These are phyloP conservation scores for Pterois miles DNA, from an alignment of 2,797 vertebrate species.

Conservation along the genomic window DNA sequence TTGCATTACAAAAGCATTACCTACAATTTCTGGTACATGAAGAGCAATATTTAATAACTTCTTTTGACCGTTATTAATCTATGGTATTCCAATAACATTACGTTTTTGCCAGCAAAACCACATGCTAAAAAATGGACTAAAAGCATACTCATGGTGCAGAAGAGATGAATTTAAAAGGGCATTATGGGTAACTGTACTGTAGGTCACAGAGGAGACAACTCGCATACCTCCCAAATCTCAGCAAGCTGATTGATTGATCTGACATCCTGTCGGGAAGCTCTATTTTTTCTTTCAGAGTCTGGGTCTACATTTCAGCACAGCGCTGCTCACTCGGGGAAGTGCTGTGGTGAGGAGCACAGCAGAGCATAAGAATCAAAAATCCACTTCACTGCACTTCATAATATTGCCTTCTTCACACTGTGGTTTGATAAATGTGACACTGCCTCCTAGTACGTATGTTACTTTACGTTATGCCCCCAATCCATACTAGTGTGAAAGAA, in stretches of 20 bases:
- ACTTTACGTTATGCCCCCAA: background rate
- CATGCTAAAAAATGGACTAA: background rate
- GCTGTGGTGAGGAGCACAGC: background rate
- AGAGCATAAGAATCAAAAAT: background rate
- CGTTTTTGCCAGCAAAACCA: background rate
- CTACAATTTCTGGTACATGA: background rate
- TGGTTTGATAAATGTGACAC: background rate
- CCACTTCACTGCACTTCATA: background rate
- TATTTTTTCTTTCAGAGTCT: background rate
- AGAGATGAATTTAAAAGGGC: background rate
- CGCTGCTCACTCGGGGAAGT: background rate
- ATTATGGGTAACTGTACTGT: background rate
- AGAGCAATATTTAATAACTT: background rate
- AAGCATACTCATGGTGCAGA: background rate
- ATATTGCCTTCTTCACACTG: background rate
- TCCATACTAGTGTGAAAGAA: accelerated
- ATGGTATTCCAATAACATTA: background rate
- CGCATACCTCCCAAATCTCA: background rate
- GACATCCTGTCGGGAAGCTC: background rate
- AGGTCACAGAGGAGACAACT: background rate
- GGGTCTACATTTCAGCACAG: too few relatives aligned
- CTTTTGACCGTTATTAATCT: background rate
- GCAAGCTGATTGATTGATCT: background rate
- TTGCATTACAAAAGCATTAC: background rate
- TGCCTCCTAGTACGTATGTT: background rate